Base-by-base conservation (phyloP, 2,888 invertebrate species). In the Lasioglossum figueresi region DNA sequence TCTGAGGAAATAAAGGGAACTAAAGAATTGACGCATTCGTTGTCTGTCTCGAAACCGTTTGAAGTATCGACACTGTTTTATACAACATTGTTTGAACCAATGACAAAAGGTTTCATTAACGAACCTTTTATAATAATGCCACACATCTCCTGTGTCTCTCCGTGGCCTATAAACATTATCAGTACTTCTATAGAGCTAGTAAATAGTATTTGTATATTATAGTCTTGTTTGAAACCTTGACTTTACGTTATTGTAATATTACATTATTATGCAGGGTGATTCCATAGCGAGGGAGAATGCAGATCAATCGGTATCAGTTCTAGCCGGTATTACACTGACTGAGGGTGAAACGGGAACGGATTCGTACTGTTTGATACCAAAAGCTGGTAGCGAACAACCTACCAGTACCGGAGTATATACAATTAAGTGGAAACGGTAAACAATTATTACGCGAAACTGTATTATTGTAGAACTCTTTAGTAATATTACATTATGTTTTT, bases 121-220 rank as follows among this genome's bases (percentile, higher is more conserved):
- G 97, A 97, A 93, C 96, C 97, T 5, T 96, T 97, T 91, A 96
- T 97, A 89, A 95, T 97, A 31, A 97, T 97, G 96, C 97, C 97
- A 73, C 96, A 96, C 91, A 96, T 97, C 74, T 96, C 96, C 89
- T 97, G 97, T 89, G 94, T 96, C 76, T 97, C 97, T 82, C 97
- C 97, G 2, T 97, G 97, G 97, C 96, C 97, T 77, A 96, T 97
- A 85, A 92, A 96, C 52, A 97, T 97, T 91, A 95, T 97, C 91
- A 95, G 96, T 92, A 97, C 97, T 72, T 96, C 96, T 72, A 95
- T 97, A 86, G 96, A 97, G 92, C 95, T 97, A 92, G 96, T 97
- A 92, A 86, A 95, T 74, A 48, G 80, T 79, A 86, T 76, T 48
- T 52, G 68, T 16, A 45, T n/a, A 59, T 8, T 12, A 19, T 76